Evolutionary conservation across 1,140 invertebrate genomes (phyloP), one percentile per base, ranked within the genome.

Genomic region (Lysiphlebus fabarum): DNA sequence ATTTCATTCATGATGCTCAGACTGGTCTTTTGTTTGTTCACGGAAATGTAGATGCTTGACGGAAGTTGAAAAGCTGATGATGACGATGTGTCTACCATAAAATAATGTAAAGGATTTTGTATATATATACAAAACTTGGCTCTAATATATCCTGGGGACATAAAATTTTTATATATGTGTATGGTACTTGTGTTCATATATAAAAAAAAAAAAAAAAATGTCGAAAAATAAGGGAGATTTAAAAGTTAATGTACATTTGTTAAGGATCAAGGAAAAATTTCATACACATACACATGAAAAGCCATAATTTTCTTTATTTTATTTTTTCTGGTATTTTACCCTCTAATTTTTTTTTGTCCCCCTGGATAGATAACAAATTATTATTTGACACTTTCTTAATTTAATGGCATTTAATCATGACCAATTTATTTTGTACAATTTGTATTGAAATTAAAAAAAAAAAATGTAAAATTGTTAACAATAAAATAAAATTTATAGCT

Each of bases 361-460:
- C 38, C 14, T 53, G 50, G 38, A 37, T 49, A 61, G 59, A 61
- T 61, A 61, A 61, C 59, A 54, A 61, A 61, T 61, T 49, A 51
- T 42, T 51, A 47, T 61, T 61, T 61, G 59, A 61, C 59, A 61
- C 56, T 47, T 54, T 43, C 42, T 61, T 53, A 54, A 61, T 61
- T 61, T 56, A 61, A 48, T 54, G 53, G 47, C 59, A 56, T 61
- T 61, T 61, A 61, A 61, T 61, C 59, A 61, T 26, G 17, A 4
- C 17, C 17, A 2, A 26, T 26, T 2, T 26, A 26, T 1, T 26
- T 26, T 26, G 4, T 26, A 26, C 17, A n/a, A n/a, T 26, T 26
- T 26, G 17, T 26, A 26, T 26, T 1, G 4, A 26, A 26, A 26
- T 26, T 26, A 26, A n/a, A n/a, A n/a, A n/a, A n/a, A n/a, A n/a